Percentiles rank a stretch among this genome's conserved stretches.
phyloP scores from a whole-genome alignment of 2,888 invertebrate genomes.

The Lepeophtheirus nordmannii region DNA sequence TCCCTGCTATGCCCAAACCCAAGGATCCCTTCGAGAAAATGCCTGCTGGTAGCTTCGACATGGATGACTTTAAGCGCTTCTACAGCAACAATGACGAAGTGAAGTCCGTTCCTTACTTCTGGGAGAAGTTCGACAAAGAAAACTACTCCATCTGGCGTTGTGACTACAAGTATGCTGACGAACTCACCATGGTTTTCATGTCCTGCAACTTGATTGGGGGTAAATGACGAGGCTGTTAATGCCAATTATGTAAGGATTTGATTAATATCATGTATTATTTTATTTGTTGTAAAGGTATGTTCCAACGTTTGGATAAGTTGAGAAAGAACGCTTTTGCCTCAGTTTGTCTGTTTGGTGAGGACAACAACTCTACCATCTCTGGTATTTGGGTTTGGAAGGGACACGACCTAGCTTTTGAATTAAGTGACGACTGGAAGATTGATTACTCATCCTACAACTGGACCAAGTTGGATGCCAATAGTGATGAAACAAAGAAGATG shows the following conservation, averaged over 20 bases:
- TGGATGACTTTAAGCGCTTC: conserved; percentile 92
- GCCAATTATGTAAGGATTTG: background rate
- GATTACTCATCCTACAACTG: conserved; percentile 93
- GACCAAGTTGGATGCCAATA: conserved; percentile 72
- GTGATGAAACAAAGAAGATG: conserved; percentile 63
- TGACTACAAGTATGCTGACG: conserved; percentile 89
- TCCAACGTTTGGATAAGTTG: conserved; percentile 93
- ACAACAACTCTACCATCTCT: conserved; percentile 79
- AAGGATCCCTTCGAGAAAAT: conserved; percentile 80
- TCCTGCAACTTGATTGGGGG: conserved; percentile 91
- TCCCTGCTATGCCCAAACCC: conserved; percentile 54
- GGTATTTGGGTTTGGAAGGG: conserved; percentile 98
- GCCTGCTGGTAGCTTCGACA: conserved; percentile 78
- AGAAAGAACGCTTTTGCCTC: conserved; percentile 90
- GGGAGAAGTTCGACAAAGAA: conserved; percentile 90
- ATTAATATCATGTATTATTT: conserved; percentile 17
- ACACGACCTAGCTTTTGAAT: conserved; percentile 74
- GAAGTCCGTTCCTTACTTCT: conserved; percentile 91
- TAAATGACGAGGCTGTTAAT: conserved; percentile 33
- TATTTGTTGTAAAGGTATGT: conserved; percentile 56
- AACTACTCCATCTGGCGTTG: conserved; percentile 93
- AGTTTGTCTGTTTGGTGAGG: conserved; percentile 76
- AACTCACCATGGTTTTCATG: conserved; percentile 86
- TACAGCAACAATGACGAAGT: conserved; percentile 92
- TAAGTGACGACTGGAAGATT: conserved; percentile 82